These are phyloP conservation scores for Halichoeres trimaculatus DNA, from an alignment of 2,113 vertebrate species.

Conservation along the genomic window DNA sequence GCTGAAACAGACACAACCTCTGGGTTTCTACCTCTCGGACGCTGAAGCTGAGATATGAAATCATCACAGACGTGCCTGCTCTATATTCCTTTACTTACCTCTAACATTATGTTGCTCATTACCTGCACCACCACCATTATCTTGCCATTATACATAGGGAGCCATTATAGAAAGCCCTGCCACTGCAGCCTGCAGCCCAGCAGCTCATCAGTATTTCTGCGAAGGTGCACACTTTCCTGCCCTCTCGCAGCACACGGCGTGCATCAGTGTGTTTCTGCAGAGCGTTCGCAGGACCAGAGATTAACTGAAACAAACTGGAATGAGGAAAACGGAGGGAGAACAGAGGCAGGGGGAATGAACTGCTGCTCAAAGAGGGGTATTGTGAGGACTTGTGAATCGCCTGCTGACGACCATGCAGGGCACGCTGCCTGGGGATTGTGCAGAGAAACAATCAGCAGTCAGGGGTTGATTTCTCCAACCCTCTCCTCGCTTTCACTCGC, in stretches of 20 bases:
- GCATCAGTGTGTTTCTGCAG: constrained; percentile 58
- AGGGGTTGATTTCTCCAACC: constrained; percentile 57
- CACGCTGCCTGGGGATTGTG: constrained; percentile 56
- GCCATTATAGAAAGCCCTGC: constrained; percentile 66
- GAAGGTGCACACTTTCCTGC: constrained; percentile 64
- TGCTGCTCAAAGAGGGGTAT: constrained; percentile 56
- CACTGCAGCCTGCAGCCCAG: constrained; percentile 66
- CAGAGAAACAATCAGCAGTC: constrained; percentile 57
- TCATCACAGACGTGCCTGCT: constrained; percentile 48
- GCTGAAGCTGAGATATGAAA: not conserved
- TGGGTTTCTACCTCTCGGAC: not conserved
- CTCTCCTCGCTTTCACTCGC: constrained; percentile 46
- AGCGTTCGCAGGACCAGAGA: constrained; percentile 51
- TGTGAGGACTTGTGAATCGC: constrained; percentile 50
- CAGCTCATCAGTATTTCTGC: constrained; percentile 78
- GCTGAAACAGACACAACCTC: too few relatives aligned
- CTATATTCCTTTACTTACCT: constrained; percentile 61
- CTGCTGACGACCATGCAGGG: constrained; percentile 46
- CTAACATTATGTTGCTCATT: constrained; percentile 72
- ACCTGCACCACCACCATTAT: constrained; percentile 65
- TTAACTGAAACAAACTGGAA: constrained; percentile 45
- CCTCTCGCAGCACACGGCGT: constrained; percentile 30
- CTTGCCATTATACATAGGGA: constrained; percentile 63
- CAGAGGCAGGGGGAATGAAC: constrained; percentile 42
- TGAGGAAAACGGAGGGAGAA: not conserved